These are phyloP conservation scores for Philaethria dido DNA, from an alignment of 2,888 invertebrate species.

Conservation along the genomic window DNA sequence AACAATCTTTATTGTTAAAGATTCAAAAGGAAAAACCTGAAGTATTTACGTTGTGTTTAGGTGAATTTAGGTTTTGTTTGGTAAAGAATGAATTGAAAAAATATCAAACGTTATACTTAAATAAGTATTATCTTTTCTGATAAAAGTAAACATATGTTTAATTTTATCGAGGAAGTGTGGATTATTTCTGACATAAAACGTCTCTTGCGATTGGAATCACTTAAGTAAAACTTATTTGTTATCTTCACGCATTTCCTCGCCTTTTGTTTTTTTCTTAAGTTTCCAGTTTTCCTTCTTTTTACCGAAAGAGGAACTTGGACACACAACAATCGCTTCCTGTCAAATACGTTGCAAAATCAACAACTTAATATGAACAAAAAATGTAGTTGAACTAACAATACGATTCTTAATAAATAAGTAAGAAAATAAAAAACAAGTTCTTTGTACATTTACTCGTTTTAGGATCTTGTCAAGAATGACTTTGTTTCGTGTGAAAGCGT, in stretches of 20 bases:
- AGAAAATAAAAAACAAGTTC: neutral
- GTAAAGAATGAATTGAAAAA: neutral
- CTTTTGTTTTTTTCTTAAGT: neutral
- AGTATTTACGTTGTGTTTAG: too few species aligned
- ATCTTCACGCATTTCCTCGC: neutral
- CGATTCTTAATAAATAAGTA: neutral
- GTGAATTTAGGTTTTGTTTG: too few species aligned
- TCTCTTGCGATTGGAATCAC: neutral
- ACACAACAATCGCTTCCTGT: neutral
- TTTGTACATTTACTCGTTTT: neutral
- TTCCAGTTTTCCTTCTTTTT: neutral
- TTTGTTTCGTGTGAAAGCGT: neutral
- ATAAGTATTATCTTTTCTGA: neutral
- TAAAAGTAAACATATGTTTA: neutral
- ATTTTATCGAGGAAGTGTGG: too few species aligned
- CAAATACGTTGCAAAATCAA: neutral
- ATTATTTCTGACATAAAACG: constrained; percentile 2
- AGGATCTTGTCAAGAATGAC: neutral
- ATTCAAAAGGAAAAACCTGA: neutral
- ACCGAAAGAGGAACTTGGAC: neutral
- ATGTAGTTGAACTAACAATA: neutral
- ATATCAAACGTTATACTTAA: neutral
- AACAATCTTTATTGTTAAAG: too few species aligned
- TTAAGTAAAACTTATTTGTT: neutral
- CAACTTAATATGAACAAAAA: neutral